Evolutionary conservation across 2,888 invertebrate species (phyloP), one percentile per base, ranked within the genome.

Genomic region (Notodonta dromedarius): DNA sequence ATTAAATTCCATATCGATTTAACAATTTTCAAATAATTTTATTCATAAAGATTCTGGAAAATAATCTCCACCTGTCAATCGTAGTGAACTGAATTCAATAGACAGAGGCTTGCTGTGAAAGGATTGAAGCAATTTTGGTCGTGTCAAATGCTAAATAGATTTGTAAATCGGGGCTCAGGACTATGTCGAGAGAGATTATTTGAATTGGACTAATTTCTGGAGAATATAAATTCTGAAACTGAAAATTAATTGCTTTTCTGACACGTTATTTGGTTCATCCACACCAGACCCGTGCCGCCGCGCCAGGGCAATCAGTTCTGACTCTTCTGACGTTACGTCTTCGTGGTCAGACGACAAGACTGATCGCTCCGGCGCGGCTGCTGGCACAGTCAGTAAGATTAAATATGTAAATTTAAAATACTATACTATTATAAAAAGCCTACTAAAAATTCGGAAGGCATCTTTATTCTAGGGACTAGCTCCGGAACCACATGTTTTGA

Each of bases 71-170:
- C 39, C 39, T 70, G 71, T 57, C 60, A 51, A 50, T 50, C 16
- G 9, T 8, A 16, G 8, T 50, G 50, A 50, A 16, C 7, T 14
- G 50, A 50, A 16, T 50, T n/a, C 48, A 48, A 48, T 48, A 13
- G 48, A 48, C 61, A 40, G 12, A 8, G 52, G 51, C 46, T 7
- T 40, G 59, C 58, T 56, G 50, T 14, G 54, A 16, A 46, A 59
- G 44, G 39, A 63, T 57, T 59, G 63, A 66, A 69, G 59, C 63
- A 63, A 72, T 63, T 68, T 65, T 48, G 60, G 57, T 73, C 74
- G 24, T 68, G 71, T 71, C 74, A 64, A 53, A 73, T 66, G 68
- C 42, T 65, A 68, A 71, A 60, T 71, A 63, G 59, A 70, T 55
- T 56, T 60, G 62, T 58, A 57, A 50, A n/a, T 5, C 46, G 4